A percentile compares a stretch with the other conserved stretches of the same genome.
Conservation (phyloP, 1,140 invertebrate genomes). For the Steinernema khuongi region DNA sequence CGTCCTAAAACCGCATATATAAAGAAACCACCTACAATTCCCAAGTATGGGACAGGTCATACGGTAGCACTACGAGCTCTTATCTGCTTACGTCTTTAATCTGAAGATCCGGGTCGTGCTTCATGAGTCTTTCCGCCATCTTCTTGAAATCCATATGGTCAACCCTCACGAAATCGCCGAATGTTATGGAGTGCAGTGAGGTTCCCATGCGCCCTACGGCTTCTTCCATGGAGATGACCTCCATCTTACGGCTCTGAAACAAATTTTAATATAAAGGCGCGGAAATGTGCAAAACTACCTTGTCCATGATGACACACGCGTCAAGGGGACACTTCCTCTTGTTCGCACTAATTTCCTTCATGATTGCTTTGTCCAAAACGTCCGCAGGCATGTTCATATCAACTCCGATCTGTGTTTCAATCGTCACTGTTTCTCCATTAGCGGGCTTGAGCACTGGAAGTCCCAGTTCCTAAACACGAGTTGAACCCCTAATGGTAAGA, state of each 20-base stretch:
- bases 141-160: background rate
- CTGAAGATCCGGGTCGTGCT: constrained; percentile 1
- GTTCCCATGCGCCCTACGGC: background rate
- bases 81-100: background rate
- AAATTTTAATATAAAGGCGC: background rate
- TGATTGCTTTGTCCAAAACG: background rate
- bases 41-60: background rate
- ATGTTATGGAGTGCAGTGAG: background rate
- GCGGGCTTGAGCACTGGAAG: background rate
- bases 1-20: background rate
- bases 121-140: background rate
- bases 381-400: background rate
- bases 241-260: background rate
- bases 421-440: background rate
- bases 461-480: background rate
- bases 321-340: background rate
- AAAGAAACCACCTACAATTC: background rate
- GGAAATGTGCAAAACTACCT: background rate
- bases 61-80: background rate
- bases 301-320: background rate
- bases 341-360: background rate
- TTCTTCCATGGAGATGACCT: background rate
- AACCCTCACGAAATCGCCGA: background rate
- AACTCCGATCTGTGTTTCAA: background rate
- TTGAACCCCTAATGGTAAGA: background rate